Evolutionary conservation across 2,888 invertebrate genomes (phyloP), one percentile per base, ranked within the genome.

Genomic region (Neoscelio sp.): DNA sequence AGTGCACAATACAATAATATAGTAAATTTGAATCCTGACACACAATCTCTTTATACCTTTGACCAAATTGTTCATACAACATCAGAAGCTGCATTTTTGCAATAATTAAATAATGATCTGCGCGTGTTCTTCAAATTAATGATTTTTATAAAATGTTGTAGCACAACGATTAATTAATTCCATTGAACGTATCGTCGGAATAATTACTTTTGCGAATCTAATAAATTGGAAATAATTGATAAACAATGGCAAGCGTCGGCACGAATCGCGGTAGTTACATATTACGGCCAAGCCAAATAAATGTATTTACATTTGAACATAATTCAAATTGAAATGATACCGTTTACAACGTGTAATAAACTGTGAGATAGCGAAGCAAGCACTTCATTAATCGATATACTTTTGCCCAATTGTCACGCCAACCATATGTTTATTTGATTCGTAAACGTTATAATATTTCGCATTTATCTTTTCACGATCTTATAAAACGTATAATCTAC

Each of bases 381-480:
- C 28, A 12, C 15, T 40, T 44, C 52, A 70, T 60, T 42, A 42
- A 70, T 70, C 70, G 58, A 60, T 70, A 60, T 42, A n/a, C n/a
- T 46, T 40, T 58, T 42, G 17, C n/a, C 50, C 13, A 28, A 33
- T 23, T 18, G 40, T 18, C 26, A 38, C 8, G 28, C 7, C 8
- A 12, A 50, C 2, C 13, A 5, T 10, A 28, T n/a, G 10, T 23
- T 23, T 23, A 23, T 23, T 6, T 15, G 46, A 58, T 28, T 48
- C 48, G 38, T 17, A 35, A 56, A 23, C 12, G 56, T 68, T 46
- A 35, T 46, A 26, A 40, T 58, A 58, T 40, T 54, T 44, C 20
- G 56, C 60, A 30, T 33, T 52, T 73, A 73, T 73, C 73, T 62
- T 64, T 44, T 35, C 44, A 35, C 54, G 73, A 64, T 73, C 64